Conservation (phyloP, 2,797 vertebrate genomes). For the Sebastes minor region DNA sequence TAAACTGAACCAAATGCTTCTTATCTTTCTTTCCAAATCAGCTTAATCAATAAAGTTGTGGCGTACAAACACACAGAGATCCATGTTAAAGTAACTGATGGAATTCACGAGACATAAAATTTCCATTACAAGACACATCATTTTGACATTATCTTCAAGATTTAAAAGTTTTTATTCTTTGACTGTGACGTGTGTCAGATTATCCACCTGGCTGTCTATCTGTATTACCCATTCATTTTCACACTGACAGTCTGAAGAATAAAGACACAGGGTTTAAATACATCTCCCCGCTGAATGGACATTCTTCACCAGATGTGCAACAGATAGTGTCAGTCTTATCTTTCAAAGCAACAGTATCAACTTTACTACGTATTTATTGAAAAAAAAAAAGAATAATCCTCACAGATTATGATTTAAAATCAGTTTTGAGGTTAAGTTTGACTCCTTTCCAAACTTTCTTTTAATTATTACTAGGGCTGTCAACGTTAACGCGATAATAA, state of each 20-base stretch:
- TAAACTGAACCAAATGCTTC: neutral
- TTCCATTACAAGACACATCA: constrained; percentile 43
- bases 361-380: constrained; percentile 49
- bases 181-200: constrained; percentile 72
- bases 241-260: constrained; percentile 73
- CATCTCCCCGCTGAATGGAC: constrained; percentile 47
- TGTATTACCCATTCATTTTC: constrained; percentile 71
- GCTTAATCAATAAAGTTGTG: constrained; percentile 28
- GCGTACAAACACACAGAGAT: constrained; percentile 25
- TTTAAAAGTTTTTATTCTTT: constrained; percentile 71
- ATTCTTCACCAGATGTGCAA: constrained; percentile 67
- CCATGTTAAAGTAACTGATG: constrained; percentile 23
- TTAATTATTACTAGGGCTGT: constrained; percentile 13
- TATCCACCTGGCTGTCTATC: constrained; percentile 72
- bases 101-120: constrained; percentile 37
- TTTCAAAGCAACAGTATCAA: constrained; percentile 49
- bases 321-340: constrained; percentile 71
- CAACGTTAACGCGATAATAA: too few species aligned
- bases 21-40: constrained; percentile 10
- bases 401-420: constrained; percentile 45
- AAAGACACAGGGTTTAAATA: constrained; percentile 78
- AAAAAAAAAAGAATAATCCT: constrained; percentile 16
- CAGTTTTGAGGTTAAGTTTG: constrained; percentile 34
- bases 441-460: constrained; percentile 49
- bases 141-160: constrained; percentile 69